phyloP scores from a whole-genome alignment of 2,888 invertebrate species.

The Meganola albula region DNA sequence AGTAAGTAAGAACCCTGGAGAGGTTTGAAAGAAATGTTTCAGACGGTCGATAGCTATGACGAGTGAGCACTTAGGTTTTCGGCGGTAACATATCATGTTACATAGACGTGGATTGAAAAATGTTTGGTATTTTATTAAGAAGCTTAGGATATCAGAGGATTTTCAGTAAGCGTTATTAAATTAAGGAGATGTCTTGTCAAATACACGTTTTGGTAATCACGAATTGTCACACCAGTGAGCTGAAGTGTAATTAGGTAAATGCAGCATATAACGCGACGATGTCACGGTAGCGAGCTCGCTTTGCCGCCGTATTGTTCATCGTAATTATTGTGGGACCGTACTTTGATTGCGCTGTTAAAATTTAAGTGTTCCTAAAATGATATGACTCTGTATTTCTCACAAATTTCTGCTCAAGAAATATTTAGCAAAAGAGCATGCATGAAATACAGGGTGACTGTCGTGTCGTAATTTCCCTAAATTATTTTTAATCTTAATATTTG shows the following conservation, averaged over 20 bases:
- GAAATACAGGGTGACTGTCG: too few species aligned
- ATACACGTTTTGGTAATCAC: conserved; percentile 63
- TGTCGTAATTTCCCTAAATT: too few species aligned
- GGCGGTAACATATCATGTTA: conserved; percentile 39
- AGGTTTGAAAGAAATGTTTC: conserved; percentile 52
- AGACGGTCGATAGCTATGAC: conserved; percentile 39
- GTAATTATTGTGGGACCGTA: conserved; percentile 73
- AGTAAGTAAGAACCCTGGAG: conserved; percentile 48
- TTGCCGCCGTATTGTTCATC: conserved; percentile 58
- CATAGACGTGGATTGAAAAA: conserved; percentile 21
- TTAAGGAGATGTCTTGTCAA: conserved; percentile 46
- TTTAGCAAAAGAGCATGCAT: too few species aligned
- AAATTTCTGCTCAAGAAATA: too few species aligned
- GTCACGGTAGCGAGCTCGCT: conserved; percentile 34
- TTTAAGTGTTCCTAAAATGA: conserved; percentile 71
- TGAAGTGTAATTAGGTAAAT: conserved; percentile 71
- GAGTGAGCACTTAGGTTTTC: conserved; percentile 39
- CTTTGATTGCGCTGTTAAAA: conserved; percentile 75
- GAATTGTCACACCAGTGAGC: conserved; percentile 66
- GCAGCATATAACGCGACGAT: conserved; percentile 63
- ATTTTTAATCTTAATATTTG: too few species aligned
- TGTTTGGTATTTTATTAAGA: conserved; percentile 44
- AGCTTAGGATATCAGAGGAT: conserved; percentile 37
- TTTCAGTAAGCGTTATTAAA: conserved; percentile 42
- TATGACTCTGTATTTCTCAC: too few species aligned